Evolutionary conservation across 1,140 invertebrate species (phyloP).

Genomic region (Mamestra configurata): DNA sequence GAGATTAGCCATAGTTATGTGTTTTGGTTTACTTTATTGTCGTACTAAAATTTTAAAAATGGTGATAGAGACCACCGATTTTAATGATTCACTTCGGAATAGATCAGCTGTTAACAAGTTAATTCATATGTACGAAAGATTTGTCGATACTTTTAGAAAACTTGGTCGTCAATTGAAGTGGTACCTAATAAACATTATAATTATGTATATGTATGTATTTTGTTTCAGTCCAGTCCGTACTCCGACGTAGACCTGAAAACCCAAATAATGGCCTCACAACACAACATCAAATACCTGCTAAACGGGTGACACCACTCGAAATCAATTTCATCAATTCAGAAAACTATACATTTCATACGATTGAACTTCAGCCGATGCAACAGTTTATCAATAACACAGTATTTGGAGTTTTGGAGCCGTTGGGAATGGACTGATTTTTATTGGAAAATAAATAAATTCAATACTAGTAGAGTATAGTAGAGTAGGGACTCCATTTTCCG

Average conservation of each 20-base stretch:
- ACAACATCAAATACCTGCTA: neutral
- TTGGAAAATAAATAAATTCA: too few relatives aligned
- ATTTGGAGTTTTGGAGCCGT: neutral
- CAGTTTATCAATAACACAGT: neutral
- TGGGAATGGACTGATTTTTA: neutral
- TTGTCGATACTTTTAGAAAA: neutral
- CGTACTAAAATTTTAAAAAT: neutral
- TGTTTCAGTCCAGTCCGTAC: neutral
- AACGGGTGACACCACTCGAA: neutral
- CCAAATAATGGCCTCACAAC: neutral
- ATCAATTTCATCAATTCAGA: conserved; percentile 7
- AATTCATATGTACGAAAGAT: conserved; percentile 1
- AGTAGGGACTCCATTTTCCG: too few relatives aligned
- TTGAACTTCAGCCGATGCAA: neutral
- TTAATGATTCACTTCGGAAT: neutral
- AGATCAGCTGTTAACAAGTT: neutral
- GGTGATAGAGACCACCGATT: neutral
- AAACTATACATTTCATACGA: neutral
- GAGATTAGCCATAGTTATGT: neutral
- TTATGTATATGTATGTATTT: too few relatives aligned
- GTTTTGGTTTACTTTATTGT: neutral
- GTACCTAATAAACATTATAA: too few relatives aligned
- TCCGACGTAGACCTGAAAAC: neutral
- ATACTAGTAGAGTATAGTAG: too few relatives aligned
- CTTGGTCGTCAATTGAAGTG: neutral